Conservation (phyloP, 1,140 invertebrate genomes). For the Hypothenemus hampei region DNA sequence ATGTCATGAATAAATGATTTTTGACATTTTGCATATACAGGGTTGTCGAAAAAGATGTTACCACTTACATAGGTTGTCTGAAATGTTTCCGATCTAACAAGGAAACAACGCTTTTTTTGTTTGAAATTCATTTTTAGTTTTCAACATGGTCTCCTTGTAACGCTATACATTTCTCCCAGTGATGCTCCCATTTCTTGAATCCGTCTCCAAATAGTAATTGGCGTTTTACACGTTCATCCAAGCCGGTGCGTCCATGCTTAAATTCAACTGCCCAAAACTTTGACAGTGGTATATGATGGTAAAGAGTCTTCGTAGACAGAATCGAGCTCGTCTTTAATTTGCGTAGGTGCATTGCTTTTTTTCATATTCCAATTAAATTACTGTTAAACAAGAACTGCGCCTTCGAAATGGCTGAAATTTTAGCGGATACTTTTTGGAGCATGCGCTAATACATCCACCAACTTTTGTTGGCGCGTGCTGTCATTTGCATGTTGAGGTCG, state of each 20-base stretch:
- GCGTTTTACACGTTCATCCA: conserved; percentile 23
- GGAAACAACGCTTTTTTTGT: not conserved
- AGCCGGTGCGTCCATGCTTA: conserved; percentile 38
- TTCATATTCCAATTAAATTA: conserved; percentile 23
- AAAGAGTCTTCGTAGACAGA: conserved; percentile 37
- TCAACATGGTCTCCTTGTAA: conserved; percentile 33
- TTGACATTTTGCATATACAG: too few relatives aligned
- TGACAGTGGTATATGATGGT: conserved; percentile 37
- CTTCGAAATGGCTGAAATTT: conserved; percentile 8
- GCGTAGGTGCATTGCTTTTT: conserved; percentile 29
- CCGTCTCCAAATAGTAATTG: conserved; percentile 25
- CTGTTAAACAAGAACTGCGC: conserved; percentile 3
- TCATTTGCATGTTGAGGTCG: conserved; percentile 2
- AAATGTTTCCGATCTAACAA: too few relatives aligned
- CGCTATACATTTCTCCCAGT: conserved; percentile 33
- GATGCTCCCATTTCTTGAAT: conserved; percentile 27
- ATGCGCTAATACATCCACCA: not conserved
- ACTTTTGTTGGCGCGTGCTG: conserved; percentile 1
- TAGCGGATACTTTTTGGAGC: not conserved
- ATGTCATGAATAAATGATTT: too few relatives aligned
- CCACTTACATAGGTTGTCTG: too few relatives aligned
- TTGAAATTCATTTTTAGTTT: conserved; percentile 25
- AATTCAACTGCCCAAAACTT: conserved; percentile 39
- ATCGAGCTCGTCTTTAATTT: conserved; percentile 29
- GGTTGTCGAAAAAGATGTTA: too few relatives aligned